Evolutionary conservation across 2,113 vertebrate species (phyloP), one percentile per base, ranked within the genome.

Genomic region (Tachysurus vachellii): DNA sequence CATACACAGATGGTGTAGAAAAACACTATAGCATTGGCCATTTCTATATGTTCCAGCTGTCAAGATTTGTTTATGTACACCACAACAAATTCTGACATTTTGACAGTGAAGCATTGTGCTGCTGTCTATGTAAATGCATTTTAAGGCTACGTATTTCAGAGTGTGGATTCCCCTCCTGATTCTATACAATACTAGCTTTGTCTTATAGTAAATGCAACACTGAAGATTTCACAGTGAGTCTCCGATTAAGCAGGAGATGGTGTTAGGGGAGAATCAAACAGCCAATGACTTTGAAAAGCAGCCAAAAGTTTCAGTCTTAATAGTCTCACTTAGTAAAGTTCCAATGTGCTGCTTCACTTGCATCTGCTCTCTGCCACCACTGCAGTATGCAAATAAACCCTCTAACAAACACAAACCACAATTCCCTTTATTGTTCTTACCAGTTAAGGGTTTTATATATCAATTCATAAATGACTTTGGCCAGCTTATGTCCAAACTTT

Each of bases 51-150:
- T 80, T 56, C 53, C 54, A 80, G 53, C 28, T 80, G 53, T 80
- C 54, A 59, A 23, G 28, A 80, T 42, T 80, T 59, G 79, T 80
- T 56, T 80, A 36, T 42, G 11, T 36, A 59, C 19, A 59, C 79
- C 79, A 59, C 54, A 80, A 28, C 76, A 77, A 80, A 80, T 80
- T 56, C 2, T 28, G 76, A 80, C 59, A 80, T 80, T 57, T 23
- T 80, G 54, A 80, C 19, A 80, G 28, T 79, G 76, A 79, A 54
- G 3, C 14, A 31, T 79, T 56, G 76, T 54, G 50, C 17, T 31
- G 10, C 54, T 59, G 42, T 59, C 79, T 23, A 80, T 80, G 28
- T 59, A 59, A 80, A 80, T 59, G 56, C 26, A 80, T 36, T 80
- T 12, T 11, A 42, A 5, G 54, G 54, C 28, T 21, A 57, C 4